These are phyloP conservation scores for Remorina albescens DNA, from an alignment of 2,797 vertebrate genomes.

Conservation along the genomic window DNA sequence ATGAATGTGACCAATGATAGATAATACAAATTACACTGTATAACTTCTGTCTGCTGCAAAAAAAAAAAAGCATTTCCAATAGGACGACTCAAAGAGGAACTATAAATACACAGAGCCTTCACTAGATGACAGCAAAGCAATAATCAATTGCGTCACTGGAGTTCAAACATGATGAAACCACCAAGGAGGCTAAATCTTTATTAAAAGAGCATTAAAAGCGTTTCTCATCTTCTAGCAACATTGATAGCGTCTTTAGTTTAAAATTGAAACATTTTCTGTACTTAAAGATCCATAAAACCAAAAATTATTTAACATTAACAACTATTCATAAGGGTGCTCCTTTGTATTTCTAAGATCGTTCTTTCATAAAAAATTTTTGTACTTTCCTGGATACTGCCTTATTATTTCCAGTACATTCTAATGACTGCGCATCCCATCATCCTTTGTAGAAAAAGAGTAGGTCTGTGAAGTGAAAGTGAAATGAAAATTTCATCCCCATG, in stretches of 20 bases:
- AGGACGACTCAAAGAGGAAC: slow-evolving; percentile 18
- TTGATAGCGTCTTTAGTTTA: too few relatives aligned
- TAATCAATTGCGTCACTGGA: slow-evolving; percentile 15
- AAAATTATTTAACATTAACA: not conserved
- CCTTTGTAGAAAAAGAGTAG: not conserved
- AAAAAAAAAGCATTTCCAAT: slow-evolving; percentile 14
- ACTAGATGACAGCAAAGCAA: slow-evolving; percentile 25
- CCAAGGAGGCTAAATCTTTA: not conserved
- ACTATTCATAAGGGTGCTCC: not conserved
- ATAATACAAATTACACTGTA: slow-evolving; percentile 3
- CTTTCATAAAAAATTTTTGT: not conserved
- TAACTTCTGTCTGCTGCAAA: slow-evolving; percentile 8
- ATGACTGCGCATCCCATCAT: not conserved
- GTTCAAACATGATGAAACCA: slow-evolving; percentile 30
- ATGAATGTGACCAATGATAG: slow-evolving; percentile 6
- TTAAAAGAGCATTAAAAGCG: not conserved
- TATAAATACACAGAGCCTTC: slow-evolving; percentile 4
- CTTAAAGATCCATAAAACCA: not conserved
- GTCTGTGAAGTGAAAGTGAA: not conserved
- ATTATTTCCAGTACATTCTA: not conserved
- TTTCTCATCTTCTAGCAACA: too few relatives aligned
- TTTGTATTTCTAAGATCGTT: not conserved
- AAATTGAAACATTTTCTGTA: not conserved
- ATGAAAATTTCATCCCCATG: not conserved
- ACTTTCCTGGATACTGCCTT: too few relatives aligned